These are phyloP conservation scores for Latrodectus hesperus DNA, from an alignment of 2,888 invertebrate genomes.

Conservation along the genomic window DNA sequence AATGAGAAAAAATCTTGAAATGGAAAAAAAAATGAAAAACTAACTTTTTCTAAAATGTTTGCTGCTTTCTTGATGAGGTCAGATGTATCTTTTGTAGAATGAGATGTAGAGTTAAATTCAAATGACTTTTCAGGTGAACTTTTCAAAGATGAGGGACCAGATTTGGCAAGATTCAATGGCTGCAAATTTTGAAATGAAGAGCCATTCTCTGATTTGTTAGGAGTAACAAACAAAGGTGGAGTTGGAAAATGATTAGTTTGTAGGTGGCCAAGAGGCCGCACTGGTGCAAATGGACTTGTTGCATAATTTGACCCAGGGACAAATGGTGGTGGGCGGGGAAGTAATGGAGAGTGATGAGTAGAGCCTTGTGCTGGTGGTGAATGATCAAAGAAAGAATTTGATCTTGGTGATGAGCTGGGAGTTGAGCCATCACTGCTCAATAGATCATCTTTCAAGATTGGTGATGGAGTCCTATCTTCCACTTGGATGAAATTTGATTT, in stretches of 20 bases:
- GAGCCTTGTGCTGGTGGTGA: constrained; percentile 35
- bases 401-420: constrained; percentile 48
- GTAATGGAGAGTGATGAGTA: constrained; percentile 33
- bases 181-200: constrained; percentile 58
- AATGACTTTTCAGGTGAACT: constrained; percentile 64
- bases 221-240: constrained; percentile 69
- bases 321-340: constrained; percentile 44
- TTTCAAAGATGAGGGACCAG: constrained; percentile 58
- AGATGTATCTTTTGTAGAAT: constrained; percentile 15
- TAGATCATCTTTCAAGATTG: constrained; percentile 55
- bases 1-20: no score
- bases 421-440: constrained; percentile 55
- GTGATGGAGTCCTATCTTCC: constrained; percentile 56
- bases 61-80: constrained; percentile 57
- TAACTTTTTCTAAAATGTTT: constrained; percentile 49
- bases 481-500: constrained; percentile 41
- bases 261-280: constrained; percentile 52
- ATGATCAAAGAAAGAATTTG: constrained; percentile 45
- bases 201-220: constrained; percentile 36
- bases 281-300: constrained; percentile 53
- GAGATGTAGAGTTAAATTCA: constrained; percentile 9
- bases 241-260: constrained; percentile 69
- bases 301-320: constrained; percentile 49
- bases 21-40: not conserved
- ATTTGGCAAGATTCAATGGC: constrained; percentile 52